phyloP scores from a whole-genome alignment of 2,797 vertebrate genomes.

The Argentina silus region DNA sequence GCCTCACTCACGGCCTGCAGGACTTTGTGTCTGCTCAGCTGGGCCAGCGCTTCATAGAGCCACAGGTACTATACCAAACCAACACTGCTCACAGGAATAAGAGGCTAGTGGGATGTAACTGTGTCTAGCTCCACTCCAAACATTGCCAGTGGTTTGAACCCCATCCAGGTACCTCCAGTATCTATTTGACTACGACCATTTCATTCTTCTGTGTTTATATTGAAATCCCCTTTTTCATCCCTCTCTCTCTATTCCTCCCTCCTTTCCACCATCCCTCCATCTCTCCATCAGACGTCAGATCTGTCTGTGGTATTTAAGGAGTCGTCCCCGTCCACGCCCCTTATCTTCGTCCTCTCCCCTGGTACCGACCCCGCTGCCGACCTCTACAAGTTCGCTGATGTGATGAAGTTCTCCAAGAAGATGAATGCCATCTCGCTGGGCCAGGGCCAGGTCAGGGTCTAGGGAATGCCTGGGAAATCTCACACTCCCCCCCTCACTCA shows the following conservation, averaged over 20 bases:
- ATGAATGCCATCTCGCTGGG: slow-evolving; percentile 89
- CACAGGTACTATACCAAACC: slow-evolving; percentile 75
- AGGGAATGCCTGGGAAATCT: slow-evolving; percentile 24
- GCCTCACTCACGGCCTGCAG: slow-evolving; percentile 88
- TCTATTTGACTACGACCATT: background rate
- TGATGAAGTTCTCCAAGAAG: slow-evolving; percentile 91
- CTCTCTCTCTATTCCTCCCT: background rate
- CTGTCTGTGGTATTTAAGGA: slow-evolving; percentile 84
- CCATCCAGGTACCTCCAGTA: background rate
- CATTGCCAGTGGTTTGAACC: too few relatives aligned
- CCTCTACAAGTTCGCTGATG: slow-evolving; percentile 92
- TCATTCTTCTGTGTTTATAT: background rate
- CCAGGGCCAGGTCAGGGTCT: slow-evolving; percentile 87
- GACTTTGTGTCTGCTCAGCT: slow-evolving; percentile 87
- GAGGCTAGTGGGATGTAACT: too few relatives aligned
- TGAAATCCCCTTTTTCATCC: too few relatives aligned
- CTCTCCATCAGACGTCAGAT: slow-evolving; percentile 81
- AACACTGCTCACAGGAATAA: background rate
- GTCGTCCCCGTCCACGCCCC: slow-evolving; percentile 79
- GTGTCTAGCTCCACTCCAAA: too few relatives aligned
- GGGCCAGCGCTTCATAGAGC: slow-evolving; percentile 87
- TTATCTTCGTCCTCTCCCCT: slow-evolving; percentile 90
- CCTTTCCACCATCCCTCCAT: slow-evolving; percentile 17
- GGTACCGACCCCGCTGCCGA: slow-evolving; percentile 89
- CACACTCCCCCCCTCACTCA: background rate